Evolutionary conservation across 2,888 invertebrate species (phyloP).

Genomic region (Eulithis prunata): DNA sequence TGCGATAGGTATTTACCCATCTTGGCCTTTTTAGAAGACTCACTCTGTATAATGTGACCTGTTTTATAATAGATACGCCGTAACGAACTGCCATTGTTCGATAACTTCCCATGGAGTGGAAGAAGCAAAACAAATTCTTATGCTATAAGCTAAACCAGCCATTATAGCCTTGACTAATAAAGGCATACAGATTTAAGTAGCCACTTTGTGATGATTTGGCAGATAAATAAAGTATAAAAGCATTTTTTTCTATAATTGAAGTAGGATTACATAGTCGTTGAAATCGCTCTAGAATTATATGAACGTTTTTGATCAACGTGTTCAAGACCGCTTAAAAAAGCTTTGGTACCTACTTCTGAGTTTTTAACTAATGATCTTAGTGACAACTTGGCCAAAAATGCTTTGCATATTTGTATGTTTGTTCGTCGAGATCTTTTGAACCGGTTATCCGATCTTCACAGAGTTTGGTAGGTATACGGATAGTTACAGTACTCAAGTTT

Average conservation of each 20-base stretch:
- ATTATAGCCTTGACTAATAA: conserved; percentile 30
- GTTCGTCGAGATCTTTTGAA: no score
- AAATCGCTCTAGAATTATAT: no score
- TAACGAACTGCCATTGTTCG: conserved; percentile 35
- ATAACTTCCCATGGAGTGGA: conserved; percentile 38
- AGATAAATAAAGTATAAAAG: conserved; percentile 3
- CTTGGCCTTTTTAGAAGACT: no score
- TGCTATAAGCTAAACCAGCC: conserved; percentile 19
- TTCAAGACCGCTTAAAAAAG: no score
- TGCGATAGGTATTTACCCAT: conserved; percentile 7
- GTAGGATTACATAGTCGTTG: neutral
- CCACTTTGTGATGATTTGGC: conserved; percentile 14
- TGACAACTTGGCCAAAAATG: no score
- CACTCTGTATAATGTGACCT: conserved; percentile 22
- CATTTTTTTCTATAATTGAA: neutral
- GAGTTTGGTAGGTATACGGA: no score
- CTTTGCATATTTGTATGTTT: no score
- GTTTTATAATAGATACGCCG: conserved; percentile 30
- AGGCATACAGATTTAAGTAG: conserved; percentile 10
- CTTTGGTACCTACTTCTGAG: no score
- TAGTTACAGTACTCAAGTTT: no score
- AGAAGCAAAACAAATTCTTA: conserved; percentile 30
- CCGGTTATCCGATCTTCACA: no score
- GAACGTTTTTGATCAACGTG: no score
- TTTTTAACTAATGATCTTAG: no score